Percentiles rank a stretch among this genome's conserved stretches.
Conservation (phyloP, 2,113 vertebrate genomes). For the Sarotherodon lohbergeri region DNA sequence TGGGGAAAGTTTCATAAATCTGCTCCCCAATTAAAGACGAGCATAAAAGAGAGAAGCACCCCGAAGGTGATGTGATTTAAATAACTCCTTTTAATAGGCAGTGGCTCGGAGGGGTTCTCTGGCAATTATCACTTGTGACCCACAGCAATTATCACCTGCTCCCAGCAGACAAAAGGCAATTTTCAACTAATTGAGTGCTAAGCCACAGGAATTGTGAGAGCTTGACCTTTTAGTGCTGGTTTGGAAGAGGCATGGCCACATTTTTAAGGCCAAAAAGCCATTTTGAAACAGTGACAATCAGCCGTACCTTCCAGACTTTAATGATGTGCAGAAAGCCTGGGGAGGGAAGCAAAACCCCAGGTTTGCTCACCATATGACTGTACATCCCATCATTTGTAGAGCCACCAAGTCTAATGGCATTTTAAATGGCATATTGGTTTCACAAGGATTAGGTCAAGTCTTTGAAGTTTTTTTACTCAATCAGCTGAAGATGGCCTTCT, state of each 20-base stretch:
- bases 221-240: slow-evolving; percentile 55
- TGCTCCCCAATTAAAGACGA: slow-evolving; percentile 53
- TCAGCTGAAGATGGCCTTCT: neutral
- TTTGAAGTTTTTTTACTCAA: slow-evolving; percentile 4
- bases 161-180: slow-evolving; percentile 79
- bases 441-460: neutral
- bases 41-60: slow-evolving; percentile 34
- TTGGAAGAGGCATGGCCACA: slow-evolving; percentile 2
- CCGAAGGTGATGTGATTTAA: slow-evolving; percentile 79
- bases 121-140: slow-evolving; percentile 89
- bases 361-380: neutral
- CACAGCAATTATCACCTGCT: slow-evolving; percentile 84
- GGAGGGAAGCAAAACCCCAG: neutral
- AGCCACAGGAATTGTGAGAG: slow-evolving; percentile 70
- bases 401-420: neutral
- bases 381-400: neutral
- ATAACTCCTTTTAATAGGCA: slow-evolving; percentile 86
- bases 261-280: slow-evolving; percentile 1
- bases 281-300: slow-evolving; percentile 16
- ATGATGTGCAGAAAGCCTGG: neutral
- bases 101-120: slow-evolving; percentile 73
- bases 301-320: slow-evolving; percentile 4
- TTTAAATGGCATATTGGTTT: neutral
- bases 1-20: slow-evolving; percentile 42
- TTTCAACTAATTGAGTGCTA: slow-evolving; percentile 86